Evolutionary conservation across 2,888 invertebrate species (phyloP).

Genomic region (Empis stercorea): DNA sequence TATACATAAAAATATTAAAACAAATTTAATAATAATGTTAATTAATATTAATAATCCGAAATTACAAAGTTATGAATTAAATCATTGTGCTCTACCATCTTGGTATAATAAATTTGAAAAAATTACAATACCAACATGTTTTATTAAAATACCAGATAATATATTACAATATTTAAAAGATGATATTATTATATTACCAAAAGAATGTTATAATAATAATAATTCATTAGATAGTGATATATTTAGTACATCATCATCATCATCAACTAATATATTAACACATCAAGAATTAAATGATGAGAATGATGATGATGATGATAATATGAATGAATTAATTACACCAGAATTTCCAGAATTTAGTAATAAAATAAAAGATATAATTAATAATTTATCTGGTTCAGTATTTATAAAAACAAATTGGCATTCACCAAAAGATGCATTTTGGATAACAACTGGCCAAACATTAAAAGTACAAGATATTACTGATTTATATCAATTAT

Average conservation of each 20-base stretch:
- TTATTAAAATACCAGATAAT: slow-evolving; percentile 10
- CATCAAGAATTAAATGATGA: not conserved
- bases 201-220: slow-evolving; percentile 12
- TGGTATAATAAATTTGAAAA: slow-evolving; percentile 14
- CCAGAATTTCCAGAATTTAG: slow-evolving; percentile 16
- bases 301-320: slow-evolving; percentile 10
- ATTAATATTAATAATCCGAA: too few species aligned
- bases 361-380: slow-evolving; percentile 5
- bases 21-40: too few species aligned
- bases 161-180: slow-evolving; percentile 13
- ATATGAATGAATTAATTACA: slow-evolving; percentile 5
- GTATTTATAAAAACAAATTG: slow-evolving; percentile 17
- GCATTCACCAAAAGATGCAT: slow-evolving; percentile 16
- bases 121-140: slow-evolving; percentile 11
- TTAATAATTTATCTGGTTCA: slow-evolving; percentile 4
- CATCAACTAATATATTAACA: not conserved
- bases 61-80: not conserved
- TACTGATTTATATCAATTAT: slow-evolving; percentile 15
- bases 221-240: not conserved
- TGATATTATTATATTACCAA: slow-evolving; percentile 15
- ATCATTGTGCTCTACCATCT: slow-evolving; percentile 11
- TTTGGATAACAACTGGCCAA: slow-evolving; percentile 16
- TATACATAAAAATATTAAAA: too few species aligned
- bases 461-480: slow-evolving; percentile 14
- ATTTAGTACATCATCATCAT: not conserved